Percentiles rank a stretch among this genome's conserved stretches.
Evolutionary conservation across 2,797 vertebrate species (phyloP).

Genomic region (Acipenser ruthenus): DNA sequence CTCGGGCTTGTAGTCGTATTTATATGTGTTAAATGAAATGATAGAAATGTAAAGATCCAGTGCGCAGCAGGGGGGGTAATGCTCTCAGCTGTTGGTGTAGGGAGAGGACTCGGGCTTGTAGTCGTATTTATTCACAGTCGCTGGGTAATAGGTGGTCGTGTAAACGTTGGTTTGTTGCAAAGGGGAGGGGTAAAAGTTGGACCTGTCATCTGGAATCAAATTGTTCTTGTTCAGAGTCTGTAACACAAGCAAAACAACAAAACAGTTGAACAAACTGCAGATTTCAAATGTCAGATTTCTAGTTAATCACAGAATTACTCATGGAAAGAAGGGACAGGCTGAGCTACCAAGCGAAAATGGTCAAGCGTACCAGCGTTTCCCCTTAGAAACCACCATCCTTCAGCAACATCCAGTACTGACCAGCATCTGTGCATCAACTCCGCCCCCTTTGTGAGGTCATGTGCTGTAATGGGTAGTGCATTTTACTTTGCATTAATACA

Average conservation of each 20-base stretch:
- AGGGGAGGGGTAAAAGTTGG: constrained; percentile 80
- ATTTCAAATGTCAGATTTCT: no score
- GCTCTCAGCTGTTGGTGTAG: constrained; percentile 86
- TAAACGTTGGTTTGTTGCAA: constrained; percentile 96
- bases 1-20: constrained; percentile 90
- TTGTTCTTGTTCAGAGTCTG: constrained; percentile 98
- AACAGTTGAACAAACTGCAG: no score
- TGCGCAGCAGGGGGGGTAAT: constrained; percentile 11
- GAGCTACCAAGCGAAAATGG: no score
- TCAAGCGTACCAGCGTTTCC: no score
- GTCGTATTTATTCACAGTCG: constrained; percentile 84
- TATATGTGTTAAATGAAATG: constrained; percentile 39
- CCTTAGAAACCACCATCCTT: no score
- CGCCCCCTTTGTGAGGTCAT: no score
- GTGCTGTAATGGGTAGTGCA: no score
- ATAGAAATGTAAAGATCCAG: neutral
- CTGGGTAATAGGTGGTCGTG: constrained; percentile 94
- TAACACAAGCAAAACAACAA: constrained; percentile 30
- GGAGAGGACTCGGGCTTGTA: constrained; percentile 90
- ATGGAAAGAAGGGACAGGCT: no score
- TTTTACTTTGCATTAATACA: no score
- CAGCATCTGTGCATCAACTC: no score
- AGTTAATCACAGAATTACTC: no score
- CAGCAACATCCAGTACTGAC: no score
- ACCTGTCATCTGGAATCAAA: constrained; percentile 87